phyloP scores from a whole-genome alignment of 2,888 invertebrate species.

The Ditylenchus weischeri region DNA sequence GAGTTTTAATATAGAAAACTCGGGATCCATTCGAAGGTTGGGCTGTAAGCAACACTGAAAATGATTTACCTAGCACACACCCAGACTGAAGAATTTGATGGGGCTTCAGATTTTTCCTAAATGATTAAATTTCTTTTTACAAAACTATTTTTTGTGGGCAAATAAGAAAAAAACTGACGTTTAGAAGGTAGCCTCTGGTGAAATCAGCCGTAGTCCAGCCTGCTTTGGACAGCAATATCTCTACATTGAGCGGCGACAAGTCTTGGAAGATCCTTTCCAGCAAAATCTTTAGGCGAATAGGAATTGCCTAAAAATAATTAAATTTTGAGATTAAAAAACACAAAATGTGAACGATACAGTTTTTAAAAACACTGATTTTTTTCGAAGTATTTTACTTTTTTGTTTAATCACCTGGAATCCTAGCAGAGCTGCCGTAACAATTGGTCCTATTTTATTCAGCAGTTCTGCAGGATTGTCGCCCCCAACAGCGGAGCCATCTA shows the following conservation, averaged over 20 bases:
- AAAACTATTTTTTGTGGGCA: background rate
- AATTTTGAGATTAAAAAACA: too few species aligned
- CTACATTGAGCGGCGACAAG: slow-evolving; percentile 4
- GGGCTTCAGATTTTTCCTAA: background rate
- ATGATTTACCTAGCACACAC: background rate
- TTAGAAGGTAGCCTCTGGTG: slow-evolving; percentile 17
- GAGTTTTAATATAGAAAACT: too few species aligned
- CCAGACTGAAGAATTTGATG: background rate
- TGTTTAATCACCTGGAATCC: background rate
- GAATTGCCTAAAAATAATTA: slow-evolving; percentile 17
- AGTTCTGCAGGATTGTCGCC: background rate
- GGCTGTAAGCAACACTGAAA: background rate
- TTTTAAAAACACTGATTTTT: background rate
- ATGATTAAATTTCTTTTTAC: background rate
- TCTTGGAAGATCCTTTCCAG: slow-evolving; percentile 19
- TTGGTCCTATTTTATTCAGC: background rate
- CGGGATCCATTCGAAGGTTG: too few species aligned
- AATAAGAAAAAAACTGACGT: slow-evolving; percentile 7
- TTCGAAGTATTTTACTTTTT: background rate
- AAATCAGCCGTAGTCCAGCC: slow-evolving; percentile 23
- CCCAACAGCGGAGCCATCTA: too few species aligned
- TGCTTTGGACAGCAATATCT: slow-evolving; percentile 8
- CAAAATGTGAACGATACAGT: background rate
- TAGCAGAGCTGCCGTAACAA: slow-evolving; percentile 1
- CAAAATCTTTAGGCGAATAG: slow-evolving; percentile 23